A percentile compares a stretch with the other conserved stretches of the same genome.
These are phyloP conservation scores for Bothrops jararaca DNA, from an alignment of 2,113 vertebrate genomes.

Conservation along the genomic window DNA sequence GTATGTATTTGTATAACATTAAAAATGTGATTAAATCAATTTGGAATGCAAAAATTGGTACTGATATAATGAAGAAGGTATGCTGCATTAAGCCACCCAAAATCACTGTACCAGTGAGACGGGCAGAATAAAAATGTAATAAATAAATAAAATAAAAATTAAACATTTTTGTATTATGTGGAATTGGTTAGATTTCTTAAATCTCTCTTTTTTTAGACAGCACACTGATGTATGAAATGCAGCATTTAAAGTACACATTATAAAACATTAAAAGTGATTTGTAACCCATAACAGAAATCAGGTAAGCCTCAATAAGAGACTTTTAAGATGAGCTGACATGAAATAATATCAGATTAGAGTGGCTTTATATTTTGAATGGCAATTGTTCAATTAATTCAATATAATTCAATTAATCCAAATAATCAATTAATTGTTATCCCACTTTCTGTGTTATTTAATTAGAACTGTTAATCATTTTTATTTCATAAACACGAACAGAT, in stretches of 20 bases:
- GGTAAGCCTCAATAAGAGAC: not conserved
- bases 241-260: not conserved
- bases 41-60: not conserved
- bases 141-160: no score
- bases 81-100: not conserved
- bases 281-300: not conserved
- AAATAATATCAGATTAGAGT: not conserved
- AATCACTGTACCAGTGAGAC: no score
- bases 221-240: not conserved
- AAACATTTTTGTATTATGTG: not conserved
- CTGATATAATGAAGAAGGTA: not conserved
- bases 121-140: no score
- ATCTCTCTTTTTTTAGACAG: not conserved
- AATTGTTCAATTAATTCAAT: not conserved
- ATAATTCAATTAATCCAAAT: not conserved
- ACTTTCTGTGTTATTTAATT: not conserved
- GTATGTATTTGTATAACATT: not conserved
- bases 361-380: not conserved
- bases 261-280: not conserved
- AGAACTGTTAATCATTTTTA: not conserved
- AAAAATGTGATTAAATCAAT: not conserved
- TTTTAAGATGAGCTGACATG: not conserved
- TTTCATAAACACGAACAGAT: not conserved
- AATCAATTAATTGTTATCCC: not conserved
- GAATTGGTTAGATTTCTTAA: not conserved